Evolutionary conservation across 2,888 invertebrate species (phyloP), one percentile per base, ranked within the genome.

Genomic region (Tenthredo amoena): DNA sequence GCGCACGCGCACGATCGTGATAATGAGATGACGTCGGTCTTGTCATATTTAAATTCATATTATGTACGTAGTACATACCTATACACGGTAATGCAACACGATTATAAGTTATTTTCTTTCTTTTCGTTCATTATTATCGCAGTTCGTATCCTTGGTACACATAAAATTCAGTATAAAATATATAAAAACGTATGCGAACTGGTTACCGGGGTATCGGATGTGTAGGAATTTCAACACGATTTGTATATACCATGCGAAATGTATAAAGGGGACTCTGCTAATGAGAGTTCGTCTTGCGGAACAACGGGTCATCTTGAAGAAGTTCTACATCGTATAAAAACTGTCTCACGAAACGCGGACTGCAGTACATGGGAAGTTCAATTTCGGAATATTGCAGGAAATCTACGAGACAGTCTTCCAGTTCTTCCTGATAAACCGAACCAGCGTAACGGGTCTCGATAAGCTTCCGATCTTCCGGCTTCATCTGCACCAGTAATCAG

Each of bases 281-380:
- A 62, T 62, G 7, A n/a, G 55, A 55, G 55, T n/a, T 62, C 2
- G 58, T 40, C 12, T 43, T 40, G 10, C 21, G n/a, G 3, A 79
- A 58, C 21, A 79, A 21, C 3, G 40, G 79, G 15, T 79, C 79
- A 47, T 50, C 62, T 15, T 62, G 55, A 15, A 79, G 2, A 34
- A 12, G 21, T 79, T 62, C 79, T 15, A 79, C 58, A 1, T 79
- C 79, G n/a, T 79, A 5, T 15, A 79, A 9, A 37, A 79, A 79
- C 9, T 21, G 31, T 34, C 79, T 79, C 0, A 79, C 1, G 26
- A 58, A 79, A 58, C 86, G 85, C n/a, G 88, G 88, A 79, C 88
- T 90, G 84, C 86, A 88, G 62, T 91, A 92, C 87, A 89, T 89
- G 4, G 91, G 88, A 12, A 92, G 85, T 31, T 91, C 89, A 31